Conservation (phyloP, 2,888 invertebrate genomes). For the Chymomyza amoena region DNA sequence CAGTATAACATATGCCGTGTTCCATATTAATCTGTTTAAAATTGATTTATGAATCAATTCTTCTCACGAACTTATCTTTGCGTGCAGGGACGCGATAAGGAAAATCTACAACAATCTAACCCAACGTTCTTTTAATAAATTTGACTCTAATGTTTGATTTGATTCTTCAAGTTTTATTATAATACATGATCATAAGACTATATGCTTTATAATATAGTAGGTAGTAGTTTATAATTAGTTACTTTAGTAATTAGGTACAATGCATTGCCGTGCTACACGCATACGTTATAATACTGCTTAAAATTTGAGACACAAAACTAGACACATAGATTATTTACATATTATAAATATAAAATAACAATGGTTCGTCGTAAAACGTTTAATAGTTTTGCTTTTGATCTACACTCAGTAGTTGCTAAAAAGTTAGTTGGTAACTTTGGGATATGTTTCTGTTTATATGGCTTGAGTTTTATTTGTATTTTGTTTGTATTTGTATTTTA, state of each 20-base stretch:
- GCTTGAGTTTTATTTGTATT: constrained; percentile 23
- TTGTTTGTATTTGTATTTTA: constrained; percentile 23
- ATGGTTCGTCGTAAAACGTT: constrained; percentile 32
- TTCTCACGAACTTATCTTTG: too few species aligned
- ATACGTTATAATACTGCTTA: constrained; percentile 44
- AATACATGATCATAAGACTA: background rate
- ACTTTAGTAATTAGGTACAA: constrained; percentile 57
- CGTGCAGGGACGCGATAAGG: too few species aligned
- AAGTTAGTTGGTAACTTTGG: constrained; percentile 44
- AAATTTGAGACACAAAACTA: constrained; percentile 47
- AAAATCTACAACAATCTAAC: too few species aligned
- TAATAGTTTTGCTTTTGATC: background rate
- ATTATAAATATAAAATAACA: constrained; percentile 50
- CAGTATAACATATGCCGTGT: too few species aligned
- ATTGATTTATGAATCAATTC: too few species aligned
- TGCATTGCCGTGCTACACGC: constrained; percentile 25
- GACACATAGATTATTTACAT: constrained; percentile 33
- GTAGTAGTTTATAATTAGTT: constrained; percentile 24
- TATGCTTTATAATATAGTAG: background rate
- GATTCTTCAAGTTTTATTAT: background rate
- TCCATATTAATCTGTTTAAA: too few species aligned
- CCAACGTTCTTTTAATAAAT: constrained; percentile 19
- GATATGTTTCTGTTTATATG: constrained; percentile 56
- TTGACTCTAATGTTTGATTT: constrained; percentile 28
- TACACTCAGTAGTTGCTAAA: constrained; percentile 9